Percentiles rank a stretch among this genome's conserved stretches.
Evolutionary conservation across 2,797 vertebrate genomes (phyloP).

Genomic region (Falco novaeseelandiae): DNA sequence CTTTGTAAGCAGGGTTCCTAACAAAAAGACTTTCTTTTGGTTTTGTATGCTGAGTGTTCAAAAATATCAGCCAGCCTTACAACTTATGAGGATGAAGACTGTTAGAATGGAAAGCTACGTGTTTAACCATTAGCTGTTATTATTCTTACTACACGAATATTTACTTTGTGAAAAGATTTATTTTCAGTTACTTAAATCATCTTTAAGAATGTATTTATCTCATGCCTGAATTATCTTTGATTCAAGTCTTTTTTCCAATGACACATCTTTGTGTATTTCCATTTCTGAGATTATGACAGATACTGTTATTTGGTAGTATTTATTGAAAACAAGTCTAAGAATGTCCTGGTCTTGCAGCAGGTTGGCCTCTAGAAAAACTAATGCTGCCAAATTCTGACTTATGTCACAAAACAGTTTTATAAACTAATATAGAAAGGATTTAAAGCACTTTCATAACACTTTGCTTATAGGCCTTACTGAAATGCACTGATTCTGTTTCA

Average conservation of each 20-base stretch:
- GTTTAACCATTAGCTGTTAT: slow-evolving; percentile 37
- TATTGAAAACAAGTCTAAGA: neutral
- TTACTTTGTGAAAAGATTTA: slow-evolving; percentile 61
- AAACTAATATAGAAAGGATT: neutral
- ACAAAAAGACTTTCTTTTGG: neutral
- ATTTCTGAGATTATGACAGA: neutral
- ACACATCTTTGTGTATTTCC: neutral
- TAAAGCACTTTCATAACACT: neutral
- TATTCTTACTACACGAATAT: slow-evolving; percentile 59
- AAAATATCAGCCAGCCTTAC: neutral
- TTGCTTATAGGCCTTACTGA: neutral
- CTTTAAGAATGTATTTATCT: slow-evolving; percentile 81
- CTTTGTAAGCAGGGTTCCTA: neutral
- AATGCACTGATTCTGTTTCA: neutral
- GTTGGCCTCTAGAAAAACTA: neutral
- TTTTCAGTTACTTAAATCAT: slow-evolving; percentile 75
- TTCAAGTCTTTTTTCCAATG: slow-evolving; percentile 46
- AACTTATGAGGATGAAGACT: neutral
- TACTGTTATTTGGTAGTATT: slow-evolving; percentile 26
- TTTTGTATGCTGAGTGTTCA: neutral
- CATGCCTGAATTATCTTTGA: slow-evolving; percentile 78
- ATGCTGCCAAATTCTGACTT: neutral
- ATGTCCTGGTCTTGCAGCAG: neutral
- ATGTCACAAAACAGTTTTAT: neutral
- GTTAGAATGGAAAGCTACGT: neutral